Evolutionary conservation across 2,797 vertebrate genomes (phyloP).

Genomic region (Coilia nasus): DNA sequence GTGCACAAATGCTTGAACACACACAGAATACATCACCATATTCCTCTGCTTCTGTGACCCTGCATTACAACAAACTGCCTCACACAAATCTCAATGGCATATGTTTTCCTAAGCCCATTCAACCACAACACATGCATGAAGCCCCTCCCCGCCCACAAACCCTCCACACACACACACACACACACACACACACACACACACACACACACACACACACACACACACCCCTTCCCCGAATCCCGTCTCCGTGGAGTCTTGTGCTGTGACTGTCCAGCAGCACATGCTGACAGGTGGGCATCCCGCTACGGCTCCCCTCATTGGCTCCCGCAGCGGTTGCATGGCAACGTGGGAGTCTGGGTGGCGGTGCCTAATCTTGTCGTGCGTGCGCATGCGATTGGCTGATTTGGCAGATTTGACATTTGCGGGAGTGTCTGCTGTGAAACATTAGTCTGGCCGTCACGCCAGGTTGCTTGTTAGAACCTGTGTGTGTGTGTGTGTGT

Average conservation of each 20-base stretch:
- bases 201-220: neutral
- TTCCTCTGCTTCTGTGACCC: neutral
- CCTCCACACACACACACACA: neutral
- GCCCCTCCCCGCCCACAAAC: too few species aligned
- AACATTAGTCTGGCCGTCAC: neutral
- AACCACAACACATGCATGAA: too few species aligned
- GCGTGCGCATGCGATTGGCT: constrained; percentile 19
- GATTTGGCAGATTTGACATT: constrained; percentile 25
- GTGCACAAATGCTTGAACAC: too few species aligned
- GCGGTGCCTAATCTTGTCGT: constrained; percentile 6
- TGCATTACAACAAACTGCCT: too few species aligned
- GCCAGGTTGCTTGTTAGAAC: neutral
- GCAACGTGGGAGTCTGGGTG: constrained; percentile 33
- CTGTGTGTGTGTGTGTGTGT: neutral
- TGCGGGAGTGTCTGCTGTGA: neutral
- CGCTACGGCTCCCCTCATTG: neutral
- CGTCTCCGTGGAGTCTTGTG: neutral
- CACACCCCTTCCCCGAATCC: neutral
- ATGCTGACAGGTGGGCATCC: neutral
- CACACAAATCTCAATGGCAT: neutral
- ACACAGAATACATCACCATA: neutral
- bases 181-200: neutral
- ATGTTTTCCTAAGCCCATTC: neutral
- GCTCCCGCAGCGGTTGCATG: constrained; percentile 8
- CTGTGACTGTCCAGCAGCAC: neutral